Evolutionary conservation across 1,140 invertebrate genomes (phyloP).

Genomic region (Catajapyx aquilonaris): DNA sequence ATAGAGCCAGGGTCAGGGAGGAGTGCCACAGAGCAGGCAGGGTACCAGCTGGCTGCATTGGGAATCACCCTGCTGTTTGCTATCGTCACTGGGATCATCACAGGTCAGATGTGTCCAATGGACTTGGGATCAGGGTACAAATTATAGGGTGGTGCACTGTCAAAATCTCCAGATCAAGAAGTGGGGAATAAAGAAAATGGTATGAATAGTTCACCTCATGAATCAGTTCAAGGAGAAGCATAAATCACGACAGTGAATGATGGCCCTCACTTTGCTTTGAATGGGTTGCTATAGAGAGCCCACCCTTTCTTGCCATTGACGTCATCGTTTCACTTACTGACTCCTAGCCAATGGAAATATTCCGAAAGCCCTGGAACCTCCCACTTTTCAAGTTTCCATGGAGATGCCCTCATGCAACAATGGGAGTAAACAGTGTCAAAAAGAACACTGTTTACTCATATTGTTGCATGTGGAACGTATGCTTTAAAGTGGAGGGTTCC

Average conservation of each 20-base stretch:
- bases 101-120: conserved; percentile 35
- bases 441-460: too few relatives aligned
- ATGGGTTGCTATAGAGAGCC: too few relatives aligned
- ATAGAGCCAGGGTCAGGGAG: conserved; percentile 30
- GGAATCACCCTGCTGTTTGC: conserved; percentile 44
- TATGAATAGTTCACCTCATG: neutral
- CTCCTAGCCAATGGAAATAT: too few relatives aligned
- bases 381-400: too few relatives aligned
- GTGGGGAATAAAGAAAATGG: neutral
- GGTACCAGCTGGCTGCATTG: conserved; percentile 53
- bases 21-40: conserved; percentile 44
- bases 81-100: conserved; percentile 49
- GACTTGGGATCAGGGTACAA: neutral
- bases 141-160: neutral
- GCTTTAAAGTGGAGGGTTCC: too few relatives aligned
- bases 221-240: neutral
- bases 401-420: too few relatives aligned
- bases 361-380: too few relatives aligned
- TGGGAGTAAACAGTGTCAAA: too few relatives aligned
- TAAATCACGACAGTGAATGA: neutral
- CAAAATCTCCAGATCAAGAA: neutral
- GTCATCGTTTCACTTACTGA: too few relatives aligned
- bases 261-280: neutral
- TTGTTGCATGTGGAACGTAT: too few relatives aligned
- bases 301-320: too few relatives aligned